Base-by-base conservation (phyloP, 2,113 vertebrate genomes). In the Calonectris borealis region DNA sequence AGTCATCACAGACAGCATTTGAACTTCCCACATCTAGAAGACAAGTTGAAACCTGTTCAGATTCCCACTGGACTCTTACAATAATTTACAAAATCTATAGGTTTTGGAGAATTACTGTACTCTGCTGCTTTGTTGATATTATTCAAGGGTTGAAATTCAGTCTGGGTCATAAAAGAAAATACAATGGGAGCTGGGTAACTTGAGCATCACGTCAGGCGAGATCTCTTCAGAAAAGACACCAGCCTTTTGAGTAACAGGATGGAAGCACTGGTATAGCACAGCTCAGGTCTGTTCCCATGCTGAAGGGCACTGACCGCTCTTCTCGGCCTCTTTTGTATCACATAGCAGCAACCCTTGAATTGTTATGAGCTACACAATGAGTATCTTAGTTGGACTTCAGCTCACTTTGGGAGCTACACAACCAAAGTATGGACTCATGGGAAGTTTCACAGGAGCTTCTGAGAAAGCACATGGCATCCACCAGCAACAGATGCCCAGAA, bases 291-390 rank as follows among this genome's bases (percentile, higher is more conserved):
- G 0, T 21, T 31, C 16, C 5, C 6, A 1, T 11, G 3, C 20
- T 32, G 70, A 48, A 13, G 24, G 10, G 8, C 15, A 3, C 46
- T 2, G 40, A 17, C 29, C 20, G 71, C 27, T 31, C n/a, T 62
- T 40, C 79, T 34, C 34, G 25, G 6, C 46, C 46, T 34, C 48
- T 54, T 82, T 4, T 13, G 13, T 11, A 6, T 21, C 4, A 16
- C 20, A 2, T 1, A 11, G 49, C 49, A 27, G 48, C 24, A 13
- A 7, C 0, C 4, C 17, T 6, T 2, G 10, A 38, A 7, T 8
- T 15, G 52, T 4, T 21, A 17, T 2, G 40, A 52, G 31, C 66
- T 34, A 16, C 54, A 17, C 27, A 6, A 6, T 0, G 15, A 44
- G 48, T 2, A 26, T 11, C 10, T 40, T 40, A 40, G 40, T 40